phyloP scores from a whole-genome alignment of 2,888 invertebrate genomes.

The Therioaphis trifolii region DNA sequence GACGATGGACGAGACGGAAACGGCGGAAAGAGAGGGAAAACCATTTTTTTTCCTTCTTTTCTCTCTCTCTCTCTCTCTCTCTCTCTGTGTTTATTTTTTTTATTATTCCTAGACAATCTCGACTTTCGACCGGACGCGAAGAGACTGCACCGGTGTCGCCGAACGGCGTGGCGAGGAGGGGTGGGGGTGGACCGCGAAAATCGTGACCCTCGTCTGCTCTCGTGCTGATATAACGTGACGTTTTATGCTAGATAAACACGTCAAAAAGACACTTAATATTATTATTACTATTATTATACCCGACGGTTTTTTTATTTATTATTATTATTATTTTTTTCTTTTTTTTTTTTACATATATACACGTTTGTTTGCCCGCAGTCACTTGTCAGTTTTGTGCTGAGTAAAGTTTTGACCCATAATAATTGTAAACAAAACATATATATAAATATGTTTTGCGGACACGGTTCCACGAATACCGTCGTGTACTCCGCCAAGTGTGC shows the following conservation, averaged over 20 bases:
- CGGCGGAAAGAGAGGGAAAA: not conserved
- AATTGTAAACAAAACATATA: not conserved
- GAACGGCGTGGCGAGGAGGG: not conserved
- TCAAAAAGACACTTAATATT: slow-evolving; percentile 41
- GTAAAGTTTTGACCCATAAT: not conserved
- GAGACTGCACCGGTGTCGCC: not conserved
- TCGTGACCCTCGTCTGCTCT: slow-evolving; percentile 44
- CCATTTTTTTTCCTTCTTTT: slow-evolving; percentile 1
- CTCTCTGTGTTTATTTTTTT: too few species aligned
- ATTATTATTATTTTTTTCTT: not conserved
- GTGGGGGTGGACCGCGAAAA: slow-evolving; percentile 14
- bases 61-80: too few species aligned
- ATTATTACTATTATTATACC: slow-evolving; percentile 12
- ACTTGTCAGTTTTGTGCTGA: slow-evolving; percentile 20
- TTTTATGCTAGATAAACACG: slow-evolving; percentile 49
- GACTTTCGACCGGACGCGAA: slow-evolving; percentile 11
- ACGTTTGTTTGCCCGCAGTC: not conserved
- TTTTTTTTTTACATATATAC: not conserved
- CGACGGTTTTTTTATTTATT: slow-evolving; percentile 5
- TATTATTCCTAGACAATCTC: not conserved
- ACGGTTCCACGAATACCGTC: too few species aligned
- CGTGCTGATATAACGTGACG: slow-evolving; percentile 45
- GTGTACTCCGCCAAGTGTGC: too few species aligned
- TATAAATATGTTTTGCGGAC: too few species aligned
- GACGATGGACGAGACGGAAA: slow-evolving; percentile 3